Evolutionary conservation across 2,888 invertebrate species (phyloP), one percentile per base, ranked within the genome.

Genomic region (Andrena dorsata): DNA sequence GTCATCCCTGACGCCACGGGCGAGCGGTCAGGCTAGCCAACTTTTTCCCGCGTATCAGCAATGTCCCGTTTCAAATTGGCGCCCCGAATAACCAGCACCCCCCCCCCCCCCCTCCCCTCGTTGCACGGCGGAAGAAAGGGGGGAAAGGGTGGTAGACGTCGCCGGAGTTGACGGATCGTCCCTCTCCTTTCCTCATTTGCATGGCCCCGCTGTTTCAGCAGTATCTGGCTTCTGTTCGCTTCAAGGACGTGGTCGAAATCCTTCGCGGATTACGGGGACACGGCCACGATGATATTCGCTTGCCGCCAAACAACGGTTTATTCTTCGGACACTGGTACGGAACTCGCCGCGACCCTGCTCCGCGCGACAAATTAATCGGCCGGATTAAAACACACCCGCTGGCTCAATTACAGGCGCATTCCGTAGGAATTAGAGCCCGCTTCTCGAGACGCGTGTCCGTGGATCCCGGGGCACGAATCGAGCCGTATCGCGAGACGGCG

Each of bases 131-230:
- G 32, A 8, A 71, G n/a, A 61, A 60, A 10, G 8, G 32, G 32
- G 20, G 41, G 41, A 16, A 16, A 16, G 41, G 41, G 41, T 16
- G 41, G 41, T 41, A 41, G 66, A 53, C 63, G 41, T 64, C 56
- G 51, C 49, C 35, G 35, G 49, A 61, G 28, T 49, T 41, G 58
- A 58, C 72, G 82, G 66, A 83, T 83, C 61, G 75, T 82, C 65
- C 77, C 60, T 56, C 56, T 70, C 83, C 28, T 71, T 53, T 63
- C 68, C 70, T 79, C 61, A 76, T 81, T 81, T 72, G 60, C 47
- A 64, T 66, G 41, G 64, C 26, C 28, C 16, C 65, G 85, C 78
- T 85, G 84, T 73, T 76, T 84, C 84, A 85, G 81, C 85, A 65
- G 76, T 76, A 82, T 66, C 35, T 26, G 35, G 51, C 26, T 76